Percentiles rank a stretch among this genome's conserved stretches.
phyloP scores from a whole-genome alignment of 2,797 vertebrate genomes.

The Lepus townsendii region DNA sequence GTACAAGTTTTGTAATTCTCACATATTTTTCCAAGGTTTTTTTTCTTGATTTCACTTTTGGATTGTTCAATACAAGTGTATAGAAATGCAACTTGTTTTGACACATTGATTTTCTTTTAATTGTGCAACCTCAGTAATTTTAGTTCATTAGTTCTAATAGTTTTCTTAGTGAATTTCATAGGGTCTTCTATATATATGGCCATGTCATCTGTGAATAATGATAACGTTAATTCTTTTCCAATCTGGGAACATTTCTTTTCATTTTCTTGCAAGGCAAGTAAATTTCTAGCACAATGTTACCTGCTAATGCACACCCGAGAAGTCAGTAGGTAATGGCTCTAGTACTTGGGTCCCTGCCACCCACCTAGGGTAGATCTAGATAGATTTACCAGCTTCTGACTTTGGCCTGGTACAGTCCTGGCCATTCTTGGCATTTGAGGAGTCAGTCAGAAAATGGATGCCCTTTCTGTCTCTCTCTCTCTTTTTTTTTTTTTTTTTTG shows the following conservation, averaged over 20 bases:
- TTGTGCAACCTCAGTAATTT: not conserved
- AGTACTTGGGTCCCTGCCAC: no score
- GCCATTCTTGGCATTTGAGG: no score
- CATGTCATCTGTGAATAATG: not conserved
- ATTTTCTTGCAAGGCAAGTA: not conserved
- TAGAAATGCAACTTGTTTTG: constrained; percentile 13
- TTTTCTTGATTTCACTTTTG: constrained; percentile 35
- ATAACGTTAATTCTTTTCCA: not conserved
- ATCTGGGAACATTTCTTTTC: not conserved
- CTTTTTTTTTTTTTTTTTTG: no score
- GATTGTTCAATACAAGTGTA: not conserved
- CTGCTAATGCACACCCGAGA: no score
- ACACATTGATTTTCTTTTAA: not conserved
- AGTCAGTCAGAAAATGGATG: no score
- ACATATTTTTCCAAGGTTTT: not conserved
- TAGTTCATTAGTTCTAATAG: not conserved
- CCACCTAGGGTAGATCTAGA: no score
- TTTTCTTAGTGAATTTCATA: not conserved
- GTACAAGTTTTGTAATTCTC: not conserved
- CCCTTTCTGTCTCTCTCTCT: no score
- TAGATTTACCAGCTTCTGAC: no score
- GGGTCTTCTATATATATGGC: not conserved
- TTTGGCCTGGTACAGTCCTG: no score
- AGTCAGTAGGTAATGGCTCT: no score
- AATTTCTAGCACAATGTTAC: not conserved